These are phyloP conservation scores for Periophthalmus magnuspinnatus DNA, from an alignment of 2,797 vertebrate species.

Conservation along the genomic window DNA sequence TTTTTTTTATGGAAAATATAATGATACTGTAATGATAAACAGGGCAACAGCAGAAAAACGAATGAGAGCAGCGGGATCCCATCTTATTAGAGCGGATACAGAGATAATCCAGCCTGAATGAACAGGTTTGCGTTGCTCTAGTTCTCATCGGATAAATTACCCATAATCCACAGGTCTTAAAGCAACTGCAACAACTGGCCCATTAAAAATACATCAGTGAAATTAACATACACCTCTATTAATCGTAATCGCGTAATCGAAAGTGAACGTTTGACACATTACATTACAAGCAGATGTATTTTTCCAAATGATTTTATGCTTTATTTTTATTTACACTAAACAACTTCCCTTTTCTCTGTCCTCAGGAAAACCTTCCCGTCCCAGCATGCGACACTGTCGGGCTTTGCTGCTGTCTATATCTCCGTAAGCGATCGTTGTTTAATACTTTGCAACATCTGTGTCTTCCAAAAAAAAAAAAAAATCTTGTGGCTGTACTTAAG, in stretches of 20 bases:
- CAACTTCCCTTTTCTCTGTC: constrained; percentile 27
- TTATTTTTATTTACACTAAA: constrained; percentile 4
- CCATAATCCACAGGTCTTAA: neutral
- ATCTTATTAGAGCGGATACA: constrained; percentile 15
- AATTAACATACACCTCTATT: constrained; percentile 10
- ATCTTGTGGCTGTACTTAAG: neutral
- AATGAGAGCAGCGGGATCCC: constrained; percentile 30
- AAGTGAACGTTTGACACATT: neutral
- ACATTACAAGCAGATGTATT: neutral
- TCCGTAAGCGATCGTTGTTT: constrained; percentile 84
- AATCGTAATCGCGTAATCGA: neutral
- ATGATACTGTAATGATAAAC: neutral
- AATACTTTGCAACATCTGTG: constrained; percentile 12
- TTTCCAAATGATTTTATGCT: too few species aligned
- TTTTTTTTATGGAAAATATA: neutral
- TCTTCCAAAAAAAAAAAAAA: neutral
- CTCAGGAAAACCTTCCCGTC: constrained; percentile 96
- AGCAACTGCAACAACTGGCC: neutral
- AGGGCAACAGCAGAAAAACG: constrained; percentile 21
- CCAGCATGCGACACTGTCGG: constrained; percentile 94
- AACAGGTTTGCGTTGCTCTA: constrained; percentile 6
- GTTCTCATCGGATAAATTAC: constrained; percentile 8
- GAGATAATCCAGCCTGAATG: constrained; percentile 36
- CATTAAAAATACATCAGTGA: neutral
- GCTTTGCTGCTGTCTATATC: constrained; percentile 94